phyloP scores from a whole-genome alignment of 2,888 invertebrate genomes.

The Colletes collaris region DNA sequence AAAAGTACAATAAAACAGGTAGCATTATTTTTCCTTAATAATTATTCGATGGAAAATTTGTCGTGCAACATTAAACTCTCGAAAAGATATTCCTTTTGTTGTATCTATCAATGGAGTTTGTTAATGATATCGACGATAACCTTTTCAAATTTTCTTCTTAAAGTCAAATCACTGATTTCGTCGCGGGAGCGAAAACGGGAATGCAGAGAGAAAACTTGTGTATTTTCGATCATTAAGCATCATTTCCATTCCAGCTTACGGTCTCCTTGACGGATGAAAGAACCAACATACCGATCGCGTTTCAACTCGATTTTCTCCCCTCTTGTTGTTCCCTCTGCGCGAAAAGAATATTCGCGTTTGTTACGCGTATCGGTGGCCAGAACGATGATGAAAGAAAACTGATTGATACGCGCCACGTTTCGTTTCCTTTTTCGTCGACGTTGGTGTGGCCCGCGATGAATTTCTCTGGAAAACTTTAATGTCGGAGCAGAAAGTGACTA shows the following conservation, averaged over 20 bases:
- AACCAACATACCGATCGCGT: slow-evolving; percentile 37
- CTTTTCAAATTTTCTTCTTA: too few relatives aligned
- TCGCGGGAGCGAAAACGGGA: slow-evolving; percentile 38
- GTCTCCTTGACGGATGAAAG: slow-evolving; percentile 31
- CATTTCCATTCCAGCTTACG: slow-evolving; percentile 56
- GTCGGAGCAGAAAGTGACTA: too few relatives aligned
- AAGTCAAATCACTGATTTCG: background rate
- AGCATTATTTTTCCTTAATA: too few relatives aligned
- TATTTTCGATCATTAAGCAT: slow-evolving; percentile 57
- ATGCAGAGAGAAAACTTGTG: slow-evolving; percentile 33
- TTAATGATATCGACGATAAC: too few relatives aligned
- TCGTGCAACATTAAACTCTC: too few relatives aligned
- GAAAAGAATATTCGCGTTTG: slow-evolving; percentile 31
- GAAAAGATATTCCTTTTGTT: too few relatives aligned
- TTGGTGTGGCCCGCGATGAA: slow-evolving; percentile 12
- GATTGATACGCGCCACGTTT: slow-evolving; percentile 25
- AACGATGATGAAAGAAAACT: slow-evolving; percentile 35
- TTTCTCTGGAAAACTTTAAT: slow-evolving; percentile 39
- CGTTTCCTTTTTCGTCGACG: slow-evolving; percentile 10
- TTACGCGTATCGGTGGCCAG: slow-evolving; percentile 35
- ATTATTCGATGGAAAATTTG: too few relatives aligned
- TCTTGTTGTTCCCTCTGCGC: slow-evolving; percentile 28
- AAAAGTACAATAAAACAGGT: too few relatives aligned
- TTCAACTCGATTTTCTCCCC: slow-evolving; percentile 41
- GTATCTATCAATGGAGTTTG: too few relatives aligned